Conservation (phyloP, 2,113 vertebrate genomes). For the Leptobrachium ailaonicum region DNA sequence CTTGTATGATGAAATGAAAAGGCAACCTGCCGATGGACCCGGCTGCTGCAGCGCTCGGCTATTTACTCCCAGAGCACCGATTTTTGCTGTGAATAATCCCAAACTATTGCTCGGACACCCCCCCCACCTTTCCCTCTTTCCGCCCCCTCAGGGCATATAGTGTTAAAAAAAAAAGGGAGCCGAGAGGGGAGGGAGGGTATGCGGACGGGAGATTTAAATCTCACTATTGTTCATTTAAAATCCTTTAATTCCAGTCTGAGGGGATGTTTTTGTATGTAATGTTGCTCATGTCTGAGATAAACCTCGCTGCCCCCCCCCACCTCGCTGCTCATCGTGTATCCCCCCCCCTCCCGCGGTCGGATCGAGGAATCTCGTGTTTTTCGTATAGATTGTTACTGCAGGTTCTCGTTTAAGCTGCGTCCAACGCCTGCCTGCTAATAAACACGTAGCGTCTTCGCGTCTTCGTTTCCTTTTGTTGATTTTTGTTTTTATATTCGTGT, state of each 20-base stretch:
- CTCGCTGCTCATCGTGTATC: not conserved
- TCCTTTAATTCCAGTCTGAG: slow-evolving; percentile 19
- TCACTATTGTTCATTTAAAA: slow-evolving; percentile 20
- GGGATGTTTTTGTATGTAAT: slow-evolving; percentile 27
- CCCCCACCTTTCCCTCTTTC: not conserved
- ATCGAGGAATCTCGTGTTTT: not conserved
- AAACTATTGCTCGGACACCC: slow-evolving; percentile 21
- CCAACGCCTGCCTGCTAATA: not conserved
- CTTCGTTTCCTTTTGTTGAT: too few relatives aligned
- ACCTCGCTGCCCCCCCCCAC: not conserved
- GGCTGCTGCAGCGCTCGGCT: not conserved
- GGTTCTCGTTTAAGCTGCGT: not conserved
- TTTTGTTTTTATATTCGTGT: too few relatives aligned
- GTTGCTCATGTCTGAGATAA: slow-evolving; percentile 8
- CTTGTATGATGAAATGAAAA: not conserved
- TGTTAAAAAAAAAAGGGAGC: slow-evolving; percentile 11
- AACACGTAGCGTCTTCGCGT: not conserved
- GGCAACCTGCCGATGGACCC: not conserved
- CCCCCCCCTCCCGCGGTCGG: too few relatives aligned
- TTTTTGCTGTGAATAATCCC: slow-evolving; percentile 16
- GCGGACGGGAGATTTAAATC: slow-evolving; percentile 4
- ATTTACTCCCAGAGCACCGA: not conserved
- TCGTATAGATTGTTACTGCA: not conserved
- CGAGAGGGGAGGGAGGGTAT: not conserved
- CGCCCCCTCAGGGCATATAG: slow-evolving; percentile 19